Percentiles rank a stretch among this genome's conserved stretches.
Conservation (phyloP, 2,888 invertebrate genomes). For the Nemotelus pantherinus region DNA sequence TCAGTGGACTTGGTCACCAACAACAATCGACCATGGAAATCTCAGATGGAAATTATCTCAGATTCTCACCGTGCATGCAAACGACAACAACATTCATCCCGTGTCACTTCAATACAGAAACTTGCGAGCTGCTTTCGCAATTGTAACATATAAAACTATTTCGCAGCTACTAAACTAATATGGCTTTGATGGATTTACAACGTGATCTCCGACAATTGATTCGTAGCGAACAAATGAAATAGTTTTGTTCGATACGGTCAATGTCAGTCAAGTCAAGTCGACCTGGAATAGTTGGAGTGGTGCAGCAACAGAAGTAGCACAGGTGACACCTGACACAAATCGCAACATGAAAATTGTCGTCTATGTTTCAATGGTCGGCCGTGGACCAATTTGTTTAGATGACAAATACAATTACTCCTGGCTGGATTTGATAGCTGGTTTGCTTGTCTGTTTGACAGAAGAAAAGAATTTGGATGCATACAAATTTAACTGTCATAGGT, state of each 20-base stretch:
- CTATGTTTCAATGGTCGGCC: constrained; percentile 26
- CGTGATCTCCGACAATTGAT: neutral
- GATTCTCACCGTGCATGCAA: too few species aligned
- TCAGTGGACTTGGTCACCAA: too few species aligned
- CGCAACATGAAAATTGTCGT: constrained; percentile 46
- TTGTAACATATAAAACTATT: neutral
- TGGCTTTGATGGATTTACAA: constrained; percentile 5
- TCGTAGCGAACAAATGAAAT: neutral
- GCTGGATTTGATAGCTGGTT: constrained; percentile 22
- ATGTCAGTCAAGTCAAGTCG: neutral
- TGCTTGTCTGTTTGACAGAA: constrained; percentile 3
- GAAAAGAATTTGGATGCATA: neutral
- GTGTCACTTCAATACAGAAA: too few species aligned
- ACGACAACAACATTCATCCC: too few species aligned
- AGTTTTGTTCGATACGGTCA: constrained; percentile 2
- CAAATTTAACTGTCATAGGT: neutral
- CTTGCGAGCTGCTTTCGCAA: too few species aligned
- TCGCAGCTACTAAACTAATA: constrained; percentile 16
- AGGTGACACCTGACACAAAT: constrained; percentile 40
- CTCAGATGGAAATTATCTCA: too few species aligned
- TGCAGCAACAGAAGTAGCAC: constrained; percentile 7
- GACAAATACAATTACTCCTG: constrained; percentile 46
- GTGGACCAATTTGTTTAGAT: constrained; percentile 48
- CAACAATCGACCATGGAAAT: too few species aligned
- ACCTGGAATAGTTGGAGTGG: neutral